A percentile compares a stretch with the other conserved stretches of the same genome.
These are phyloP conservation scores for Hippocampus kuda DNA, from an alignment of 2,797 vertebrate species.

Conservation along the genomic window DNA sequence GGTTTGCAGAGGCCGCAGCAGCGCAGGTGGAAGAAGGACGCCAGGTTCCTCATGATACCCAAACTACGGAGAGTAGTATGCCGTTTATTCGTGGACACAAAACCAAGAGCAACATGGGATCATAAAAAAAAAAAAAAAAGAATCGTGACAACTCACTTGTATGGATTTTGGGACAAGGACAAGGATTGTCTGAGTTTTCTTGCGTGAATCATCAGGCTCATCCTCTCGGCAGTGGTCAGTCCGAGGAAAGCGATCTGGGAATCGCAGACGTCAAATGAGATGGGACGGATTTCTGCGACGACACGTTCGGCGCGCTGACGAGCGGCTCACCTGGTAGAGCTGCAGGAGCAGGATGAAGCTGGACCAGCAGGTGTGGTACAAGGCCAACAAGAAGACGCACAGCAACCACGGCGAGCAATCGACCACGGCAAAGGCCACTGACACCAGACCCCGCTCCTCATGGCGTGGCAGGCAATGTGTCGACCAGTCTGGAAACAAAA, in stretches of 20 bases:
- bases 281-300: background rate
- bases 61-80: slow-evolving; percentile 54
- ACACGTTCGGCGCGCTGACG: background rate
- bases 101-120: background rate
- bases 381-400: slow-evolving; percentile 69
- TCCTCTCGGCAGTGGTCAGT: slow-evolving; percentile 80
- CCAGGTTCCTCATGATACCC: slow-evolving; percentile 80
- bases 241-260: slow-evolving; percentile 78
- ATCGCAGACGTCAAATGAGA: background rate
- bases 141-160: slow-evolving; percentile 72
- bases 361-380: slow-evolving; percentile 78
- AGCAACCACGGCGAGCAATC: slow-evolving; percentile 85
- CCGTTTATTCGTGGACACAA: background rate
- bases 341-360: slow-evolving; percentile 69
- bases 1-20: slow-evolving; percentile 85
- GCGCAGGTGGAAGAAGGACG: slow-evolving; percentile 85
- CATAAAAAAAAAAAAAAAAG: background rate
- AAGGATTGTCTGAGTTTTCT: slow-evolving; percentile 67
- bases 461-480: slow-evolving; percentile 69
- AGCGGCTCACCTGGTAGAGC: slow-evolving; percentile 74
- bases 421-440: slow-evolving; percentile 57
- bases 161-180: slow-evolving; percentile 82
- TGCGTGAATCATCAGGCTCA: slow-evolving; percentile 67
- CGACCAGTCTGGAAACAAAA: slow-evolving; percentile 73
- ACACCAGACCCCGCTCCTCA: slow-evolving; percentile 71